Evolutionary conservation across 2,888 invertebrate species (phyloP), one percentile per base, ranked within the genome.

Genomic region (Epiperipatus broadwayi): DNA sequence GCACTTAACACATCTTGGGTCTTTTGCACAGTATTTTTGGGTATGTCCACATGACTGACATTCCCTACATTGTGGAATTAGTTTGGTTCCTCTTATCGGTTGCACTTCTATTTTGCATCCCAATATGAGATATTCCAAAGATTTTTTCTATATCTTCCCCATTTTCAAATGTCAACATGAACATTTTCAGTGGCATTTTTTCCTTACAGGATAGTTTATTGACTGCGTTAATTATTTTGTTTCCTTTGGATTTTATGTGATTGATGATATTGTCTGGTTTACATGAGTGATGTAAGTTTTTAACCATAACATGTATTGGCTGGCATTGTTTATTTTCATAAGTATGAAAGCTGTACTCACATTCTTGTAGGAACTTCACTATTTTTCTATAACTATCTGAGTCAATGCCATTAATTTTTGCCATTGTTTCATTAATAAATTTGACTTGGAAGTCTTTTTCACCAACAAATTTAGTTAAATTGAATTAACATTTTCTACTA

Each of bases 1-100:
- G 5, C 29, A 29, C 7, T 29, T 5, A 4, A 29, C 29, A 29
- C 29, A 29, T 29, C 29, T 3, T 5, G 29, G 29, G 5, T 3
- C 29, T 29, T 5, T 29, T 5, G 14, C 16, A 5, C 29, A 29
- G 7, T 29, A 29, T 14, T 14, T 29, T 29, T 29, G 14, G 4
- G 29, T 29, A 29, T 29, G 29, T 15, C 29, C 29, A 29, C 14
- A 29, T 29, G 14, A 16, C 5, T 29, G 29, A 5, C 29, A 29
- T 14, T 29, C 16, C 16, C 16, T 3, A 29, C 29, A 5, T 29
- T 29, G 29, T 4, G 29, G 29, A 16, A 29, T 29, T 4, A 29
- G 5, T 4, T 29, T 29, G 5, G 29, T 15, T 5, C 29, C 16
- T 5, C 16, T 29, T 16, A 29, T 29, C 14, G 29, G 5, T 15